Conservation (phyloP, 1,140 invertebrate genomes). For the Scaptomyza graminum region DNA sequence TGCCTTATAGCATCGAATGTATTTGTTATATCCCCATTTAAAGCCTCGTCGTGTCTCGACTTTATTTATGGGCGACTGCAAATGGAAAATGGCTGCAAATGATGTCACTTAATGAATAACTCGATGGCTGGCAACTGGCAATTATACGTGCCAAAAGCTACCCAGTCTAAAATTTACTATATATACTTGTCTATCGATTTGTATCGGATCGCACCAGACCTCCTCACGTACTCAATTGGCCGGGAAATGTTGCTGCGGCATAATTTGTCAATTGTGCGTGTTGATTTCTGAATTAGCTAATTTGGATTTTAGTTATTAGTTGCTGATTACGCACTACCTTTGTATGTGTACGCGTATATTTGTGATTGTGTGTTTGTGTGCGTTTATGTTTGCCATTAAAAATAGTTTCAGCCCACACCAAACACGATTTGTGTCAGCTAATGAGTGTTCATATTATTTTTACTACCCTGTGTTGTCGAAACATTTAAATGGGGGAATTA, state of each 20-base stretch:
- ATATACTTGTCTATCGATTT: neutral
- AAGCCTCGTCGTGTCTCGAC: constrained; percentile 46
- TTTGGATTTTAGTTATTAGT: constrained; percentile 81
- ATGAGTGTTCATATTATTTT: constrained; percentile 76
- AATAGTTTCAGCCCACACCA: constrained; percentile 26
- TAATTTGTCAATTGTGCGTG: constrained; percentile 82
- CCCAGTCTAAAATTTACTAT: constrained; percentile 6
- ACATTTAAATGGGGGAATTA: neutral
- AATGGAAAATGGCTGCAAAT: constrained; percentile 72
- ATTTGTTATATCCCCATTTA: constrained; percentile 25
- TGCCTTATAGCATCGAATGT: neutral
- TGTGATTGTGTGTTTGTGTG: constrained; percentile 23
- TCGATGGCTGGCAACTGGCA: constrained; percentile 53
- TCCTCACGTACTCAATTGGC: constrained; percentile 73
- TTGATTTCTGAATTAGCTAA: constrained; percentile 82
- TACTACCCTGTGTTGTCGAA: neutral
- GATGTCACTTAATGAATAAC: constrained; percentile 81
- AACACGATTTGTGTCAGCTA: constrained; percentile 40
- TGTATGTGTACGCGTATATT: neutral
- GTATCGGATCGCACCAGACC: constrained; percentile 7
- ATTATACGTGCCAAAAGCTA: constrained; percentile 50
- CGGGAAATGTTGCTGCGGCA: constrained; percentile 79
- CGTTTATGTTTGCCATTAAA: constrained; percentile 29
- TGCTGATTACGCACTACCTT: constrained; percentile 63
- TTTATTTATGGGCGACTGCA: constrained; percentile 65